phyloP scores from a whole-genome alignment of 2,888 invertebrate genomes.

The Chirona hameri region DNA sequence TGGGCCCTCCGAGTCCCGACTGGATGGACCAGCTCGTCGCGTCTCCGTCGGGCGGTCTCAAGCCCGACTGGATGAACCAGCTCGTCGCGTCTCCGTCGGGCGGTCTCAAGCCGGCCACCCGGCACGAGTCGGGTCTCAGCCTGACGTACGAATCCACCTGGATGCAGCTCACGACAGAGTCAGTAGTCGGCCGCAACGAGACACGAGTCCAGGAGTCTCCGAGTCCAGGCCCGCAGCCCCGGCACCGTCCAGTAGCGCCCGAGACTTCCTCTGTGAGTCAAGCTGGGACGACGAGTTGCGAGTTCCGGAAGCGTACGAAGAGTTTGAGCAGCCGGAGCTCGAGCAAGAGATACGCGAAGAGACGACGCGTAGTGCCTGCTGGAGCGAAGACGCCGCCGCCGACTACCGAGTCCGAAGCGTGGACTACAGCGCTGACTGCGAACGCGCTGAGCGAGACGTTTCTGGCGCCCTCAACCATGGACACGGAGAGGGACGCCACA shows the following conservation, averaged over 20 bases:
- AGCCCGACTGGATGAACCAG: background rate
- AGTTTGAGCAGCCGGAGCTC: background rate
- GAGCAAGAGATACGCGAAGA: background rate
- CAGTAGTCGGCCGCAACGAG: background rate
- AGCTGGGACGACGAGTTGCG: no score
- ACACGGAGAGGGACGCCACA: background rate
- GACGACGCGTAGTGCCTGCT: background rate
- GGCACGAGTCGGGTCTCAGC: background rate
- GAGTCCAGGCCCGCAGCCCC: no score
- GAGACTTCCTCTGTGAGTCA: no score
- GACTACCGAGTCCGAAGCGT: background rate
- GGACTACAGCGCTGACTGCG: background rate
- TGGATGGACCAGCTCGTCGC: background rate
- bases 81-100: background rate
- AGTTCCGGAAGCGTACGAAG: background rate
- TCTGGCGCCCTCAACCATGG: background rate
- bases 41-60: background rate
- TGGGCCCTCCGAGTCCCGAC: constrained; percentile 4
- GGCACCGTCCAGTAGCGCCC: no score
- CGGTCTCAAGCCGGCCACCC: no score
- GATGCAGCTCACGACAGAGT: background rate
- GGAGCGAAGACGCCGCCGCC: background rate
- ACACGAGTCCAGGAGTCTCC: background rate
- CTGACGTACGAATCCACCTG: background rate
- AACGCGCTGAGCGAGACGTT: background rate